Evolutionary conservation across 1,140 invertebrate genomes (phyloP).

Genomic region (Thaumatotibia leucotreta): DNA sequence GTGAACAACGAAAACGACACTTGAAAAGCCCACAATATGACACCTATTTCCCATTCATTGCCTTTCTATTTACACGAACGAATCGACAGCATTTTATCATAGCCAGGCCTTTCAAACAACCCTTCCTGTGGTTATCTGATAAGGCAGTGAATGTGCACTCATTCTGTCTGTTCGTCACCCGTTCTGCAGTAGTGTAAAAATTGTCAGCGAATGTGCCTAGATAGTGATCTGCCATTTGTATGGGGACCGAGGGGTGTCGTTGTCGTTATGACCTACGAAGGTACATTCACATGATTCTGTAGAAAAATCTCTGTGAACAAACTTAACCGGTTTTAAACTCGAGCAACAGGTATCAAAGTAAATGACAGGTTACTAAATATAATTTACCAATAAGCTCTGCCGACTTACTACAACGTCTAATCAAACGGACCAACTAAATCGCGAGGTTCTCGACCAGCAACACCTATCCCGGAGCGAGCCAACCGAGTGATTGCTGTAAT

Average conservation of each 20-base stretch:
- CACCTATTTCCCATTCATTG: conserved; percentile 63
- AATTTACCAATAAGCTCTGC: not conserved
- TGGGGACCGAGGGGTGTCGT: conserved; percentile 33
- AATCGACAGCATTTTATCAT: conserved; percentile 65
- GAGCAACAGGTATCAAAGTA: not conserved
- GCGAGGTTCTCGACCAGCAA: conserved; percentile 33
- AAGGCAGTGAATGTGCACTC: conserved; percentile 58
- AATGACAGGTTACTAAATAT: not conserved
- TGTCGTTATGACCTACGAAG: conserved; percentile 15
- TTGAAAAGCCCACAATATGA: conserved; percentile 43
- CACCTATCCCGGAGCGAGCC: conserved; percentile 59
- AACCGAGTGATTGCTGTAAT: conserved; percentile 66
- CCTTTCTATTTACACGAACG: conserved; percentile 55
- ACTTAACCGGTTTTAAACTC: not conserved
- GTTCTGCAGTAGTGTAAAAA: conserved; percentile 69
- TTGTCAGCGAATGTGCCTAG: conserved; percentile 67
- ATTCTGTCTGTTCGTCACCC: conserved; percentile 67
- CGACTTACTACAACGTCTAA: conserved; percentile 12
- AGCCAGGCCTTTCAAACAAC: conserved; percentile 60
- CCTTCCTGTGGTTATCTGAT: conserved; percentile 67
- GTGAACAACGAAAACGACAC: conserved; percentile 18
- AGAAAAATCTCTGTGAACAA: not conserved
- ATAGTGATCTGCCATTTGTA: conserved; percentile 69
- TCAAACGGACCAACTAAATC: conserved; percentile 30
- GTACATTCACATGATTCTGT: conserved; percentile 20